Base-by-base conservation (phyloP, 1,140 invertebrate genomes). In the Drosophila kepulauana region DNA sequence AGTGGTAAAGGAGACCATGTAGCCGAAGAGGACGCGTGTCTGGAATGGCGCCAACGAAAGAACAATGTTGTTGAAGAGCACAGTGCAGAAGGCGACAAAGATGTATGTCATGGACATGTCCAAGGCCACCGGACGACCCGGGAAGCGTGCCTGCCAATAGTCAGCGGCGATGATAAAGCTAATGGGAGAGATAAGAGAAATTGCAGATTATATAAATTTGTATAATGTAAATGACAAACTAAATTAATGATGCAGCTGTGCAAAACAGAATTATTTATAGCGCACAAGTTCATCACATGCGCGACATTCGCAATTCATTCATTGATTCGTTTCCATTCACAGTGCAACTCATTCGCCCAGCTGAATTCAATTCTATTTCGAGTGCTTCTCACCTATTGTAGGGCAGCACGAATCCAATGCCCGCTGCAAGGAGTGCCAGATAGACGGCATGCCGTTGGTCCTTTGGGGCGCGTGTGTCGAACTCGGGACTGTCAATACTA, bases 21-120 rank as follows among this genome's bases (percentile, higher is more conserved):
- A 98, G 62, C 97, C 98, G 91, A 98, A 97, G 51, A 96, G 96
- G 52, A 98, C 98, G 66, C 98, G 95, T 3, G 95, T 95, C 81
- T 97, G 96, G 25, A 98, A 94, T 1, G 96, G 95, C 38, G 98
- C 94, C n/a, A 96, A 94, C 82, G 98, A 97, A 0, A 98, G 95
- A 2, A 98, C 92, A 33, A 98, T 93, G 89, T 98, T 98, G 91
- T 98, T 98, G 25, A 96, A 94, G 58, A 97, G 93, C 1, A 98
- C 97, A 11, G 97, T 97, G 33, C 96, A 94, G 80, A 98, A 97
- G 28, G 97, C 97, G 67, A 97, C 95, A 8, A 96, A 94, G 72
- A 98, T 98, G 91, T 98, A 98, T 25, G 98, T 96, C 35, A 97
- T 94, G 11, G 97, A 97, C 96, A 98, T 98, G 92, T 98, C 97